These are phyloP conservation scores for Chaunax sp. DNA, from an alignment of 2,797 vertebrate species.

Conservation along the genomic window DNA sequence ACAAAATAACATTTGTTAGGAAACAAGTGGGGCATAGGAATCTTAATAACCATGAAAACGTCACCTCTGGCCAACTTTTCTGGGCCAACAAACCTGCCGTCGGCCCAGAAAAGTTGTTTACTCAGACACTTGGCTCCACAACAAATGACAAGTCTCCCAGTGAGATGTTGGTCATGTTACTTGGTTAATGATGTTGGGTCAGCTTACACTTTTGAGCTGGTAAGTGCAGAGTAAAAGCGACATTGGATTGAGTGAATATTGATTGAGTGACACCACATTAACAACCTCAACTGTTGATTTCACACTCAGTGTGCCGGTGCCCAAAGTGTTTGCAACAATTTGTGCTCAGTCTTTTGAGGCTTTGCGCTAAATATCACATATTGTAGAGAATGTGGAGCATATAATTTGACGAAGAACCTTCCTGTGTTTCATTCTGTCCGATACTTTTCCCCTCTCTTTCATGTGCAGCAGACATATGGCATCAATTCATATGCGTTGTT, in stretches of 20 bases:
- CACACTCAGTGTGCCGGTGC: neutral
- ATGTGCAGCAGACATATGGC: constrained; percentile 24
- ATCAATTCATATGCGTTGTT: constrained; percentile 32
- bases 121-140: constrained; percentile 19
- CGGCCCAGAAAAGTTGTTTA: constrained; percentile 31
- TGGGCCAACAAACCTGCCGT: constrained; percentile 15
- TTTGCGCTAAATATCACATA: neutral
- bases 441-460: neutral
- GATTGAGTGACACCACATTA: neutral
- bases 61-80: constrained; percentile 33
- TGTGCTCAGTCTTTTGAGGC: neutral
- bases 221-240: constrained; percentile 13
- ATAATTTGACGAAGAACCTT: constrained; percentile 4
- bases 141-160: constrained; percentile 47
- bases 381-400: constrained; percentile 18
- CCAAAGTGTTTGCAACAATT: neutral
- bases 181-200: constrained; percentile 3
- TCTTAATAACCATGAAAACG: constrained; percentile 24
- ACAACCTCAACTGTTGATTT: constrained; percentile 13
- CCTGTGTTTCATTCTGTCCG: constrained; percentile 2
- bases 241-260: neutral
- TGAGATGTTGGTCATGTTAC: constrained; percentile 23
- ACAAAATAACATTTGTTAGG: constrained; percentile 12
- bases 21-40: constrained; percentile 27
- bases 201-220: constrained; percentile 19